Percentiles rank a stretch among this genome's conserved stretches.
Evolutionary conservation across 2,113 vertebrate species (phyloP).

Genomic region (Diglossa brunneiventris): DNA sequence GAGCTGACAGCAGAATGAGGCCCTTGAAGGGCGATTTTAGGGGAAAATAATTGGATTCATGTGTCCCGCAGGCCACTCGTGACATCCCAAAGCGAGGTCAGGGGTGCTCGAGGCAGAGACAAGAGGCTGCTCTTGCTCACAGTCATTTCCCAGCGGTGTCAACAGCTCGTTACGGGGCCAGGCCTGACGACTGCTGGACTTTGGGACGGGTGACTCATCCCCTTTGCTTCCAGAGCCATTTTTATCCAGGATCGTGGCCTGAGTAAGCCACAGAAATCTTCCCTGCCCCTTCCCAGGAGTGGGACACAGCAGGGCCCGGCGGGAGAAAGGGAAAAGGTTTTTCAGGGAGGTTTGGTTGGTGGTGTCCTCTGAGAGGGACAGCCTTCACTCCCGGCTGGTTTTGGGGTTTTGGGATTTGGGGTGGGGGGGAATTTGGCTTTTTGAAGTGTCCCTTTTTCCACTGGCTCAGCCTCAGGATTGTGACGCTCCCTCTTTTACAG

Average conservation of each 20-base stretch:
- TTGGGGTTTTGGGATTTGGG: not conserved
- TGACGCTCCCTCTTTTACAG: accelerated
- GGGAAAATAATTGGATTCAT: slow-evolving; percentile 9
- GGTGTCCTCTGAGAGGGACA: not conserved
- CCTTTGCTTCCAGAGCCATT: not conserved
- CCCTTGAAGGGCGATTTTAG: not conserved
- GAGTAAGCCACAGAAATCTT: not conserved
- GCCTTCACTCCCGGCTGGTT: not conserved
- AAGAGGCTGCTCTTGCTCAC: slow-evolving; percentile 7
- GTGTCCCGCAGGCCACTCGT: not conserved
- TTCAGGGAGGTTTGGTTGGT: not conserved
- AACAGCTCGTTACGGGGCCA: not conserved
- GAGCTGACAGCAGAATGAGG: not conserved
- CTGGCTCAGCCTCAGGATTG: not conserved
- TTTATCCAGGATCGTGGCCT: not conserved
- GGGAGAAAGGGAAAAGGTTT: not conserved
- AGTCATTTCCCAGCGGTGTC: slow-evolving; percentile 35
- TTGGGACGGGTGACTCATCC: slow-evolving; percentile 42
- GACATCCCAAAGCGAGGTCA: slow-evolving; percentile 34
- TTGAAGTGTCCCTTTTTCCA: not conserved
- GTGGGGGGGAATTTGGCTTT: not conserved
- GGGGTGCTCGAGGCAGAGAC: slow-evolving; percentile 29
- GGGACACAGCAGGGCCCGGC: not conserved
- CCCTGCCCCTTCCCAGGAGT: slow-evolving; percentile 11
- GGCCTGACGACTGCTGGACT: not conserved